phyloP scores from a whole-genome alignment of 1,140 invertebrate species.

The Phthorimaea operculella region DNA sequence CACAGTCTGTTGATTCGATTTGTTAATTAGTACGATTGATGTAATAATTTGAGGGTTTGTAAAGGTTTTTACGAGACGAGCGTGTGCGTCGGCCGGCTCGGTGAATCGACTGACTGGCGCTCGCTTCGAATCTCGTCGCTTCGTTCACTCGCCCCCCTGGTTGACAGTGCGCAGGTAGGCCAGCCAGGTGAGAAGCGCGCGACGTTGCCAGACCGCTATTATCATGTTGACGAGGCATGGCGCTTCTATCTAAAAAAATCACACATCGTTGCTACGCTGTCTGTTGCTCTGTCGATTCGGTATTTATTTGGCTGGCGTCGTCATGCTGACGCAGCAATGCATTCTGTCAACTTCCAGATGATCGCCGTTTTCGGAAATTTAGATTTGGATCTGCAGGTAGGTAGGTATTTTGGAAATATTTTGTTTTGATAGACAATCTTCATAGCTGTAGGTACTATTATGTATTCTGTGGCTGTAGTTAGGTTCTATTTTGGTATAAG shows the following conservation, averaged over 20 bases:
- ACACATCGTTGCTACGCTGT: conserved; percentile 37
- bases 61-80: conserved; percentile 32
- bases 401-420: not conserved
- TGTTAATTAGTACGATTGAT: conserved; percentile 16
- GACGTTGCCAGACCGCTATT: conserved; percentile 64
- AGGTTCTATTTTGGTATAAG: too few relatives aligned
- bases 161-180: conserved; percentile 64
- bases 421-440: not conserved
- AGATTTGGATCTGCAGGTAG: not conserved
- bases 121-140: conserved; percentile 22
- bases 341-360: not conserved
- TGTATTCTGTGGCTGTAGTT: too few relatives aligned
- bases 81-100: conserved; percentile 37
- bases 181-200: conserved; percentile 48
- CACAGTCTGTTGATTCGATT: not conserved
- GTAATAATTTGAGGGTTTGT: conserved; percentile 26
- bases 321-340: not conserved
- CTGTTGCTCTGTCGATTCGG: conserved; percentile 22
- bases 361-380: not conserved
- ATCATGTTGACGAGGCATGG: conserved; percentile 62
- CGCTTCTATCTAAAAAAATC: conserved; percentile 35
- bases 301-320: conserved; percentile 13
- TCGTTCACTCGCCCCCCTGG: conserved; percentile 45
- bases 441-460: too few relatives aligned
- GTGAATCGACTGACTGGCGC: conserved; percentile 49